A percentile compares a stretch with the other conserved stretches of the same genome.
Conservation (phyloP, 2,797 vertebrate species). For the Amblyopsis hoosieri region DNA sequence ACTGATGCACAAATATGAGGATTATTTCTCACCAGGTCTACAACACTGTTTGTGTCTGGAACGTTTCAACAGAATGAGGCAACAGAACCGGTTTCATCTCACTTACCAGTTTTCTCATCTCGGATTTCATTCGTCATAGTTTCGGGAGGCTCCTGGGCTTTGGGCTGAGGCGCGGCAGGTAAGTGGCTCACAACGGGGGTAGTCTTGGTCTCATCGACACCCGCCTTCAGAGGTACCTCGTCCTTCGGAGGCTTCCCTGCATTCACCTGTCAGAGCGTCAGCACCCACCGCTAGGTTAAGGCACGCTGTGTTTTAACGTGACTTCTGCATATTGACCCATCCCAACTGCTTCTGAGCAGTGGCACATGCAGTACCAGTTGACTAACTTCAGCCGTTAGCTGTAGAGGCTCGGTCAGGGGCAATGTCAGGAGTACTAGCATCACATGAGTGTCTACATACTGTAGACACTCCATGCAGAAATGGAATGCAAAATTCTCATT, state of each 20-base stretch:
- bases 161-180: constrained; percentile 19
- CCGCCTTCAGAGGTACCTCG: constrained; percentile 14
- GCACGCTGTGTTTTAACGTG: too few relatives aligned
- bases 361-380: too few relatives aligned
- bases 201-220: constrained; percentile 24
- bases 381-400: too few relatives aligned
- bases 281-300: too few relatives aligned
- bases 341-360: too few relatives aligned
- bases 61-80: neutral
- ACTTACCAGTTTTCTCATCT: constrained; percentile 51
- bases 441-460: too few relatives aligned
- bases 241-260: constrained; percentile 13
- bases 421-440: too few relatives aligned
- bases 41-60: neutral
- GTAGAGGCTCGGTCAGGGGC: too few relatives aligned
- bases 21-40: constrained; percentile 13
- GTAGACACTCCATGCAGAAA: too few relatives aligned
- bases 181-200: constrained; percentile 29
- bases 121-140: constrained; percentile 65
- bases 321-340: too few relatives aligned
- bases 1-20: too few relatives aligned
- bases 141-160: constrained; percentile 36
- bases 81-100: neutral
- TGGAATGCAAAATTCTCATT: too few relatives aligned
- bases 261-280: constrained; percentile 29